These are phyloP conservation scores for Eulemur macaco DNA, from an alignment of 2,113 vertebrate species.

Conservation along the genomic window DNA sequence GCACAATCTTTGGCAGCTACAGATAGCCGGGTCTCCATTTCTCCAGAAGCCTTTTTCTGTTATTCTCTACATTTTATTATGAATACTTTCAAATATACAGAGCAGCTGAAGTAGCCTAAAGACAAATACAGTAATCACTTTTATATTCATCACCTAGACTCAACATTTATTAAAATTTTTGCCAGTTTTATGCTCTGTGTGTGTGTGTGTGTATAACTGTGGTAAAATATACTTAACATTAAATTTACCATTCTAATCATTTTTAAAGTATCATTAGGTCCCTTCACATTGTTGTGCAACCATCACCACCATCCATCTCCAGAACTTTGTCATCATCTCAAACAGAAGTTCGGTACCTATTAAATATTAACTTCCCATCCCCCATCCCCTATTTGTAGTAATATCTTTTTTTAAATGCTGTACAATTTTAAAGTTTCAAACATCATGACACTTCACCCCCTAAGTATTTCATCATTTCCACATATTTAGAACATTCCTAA, in stretches of 20 bases:
- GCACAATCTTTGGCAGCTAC: conserved; percentile 9
- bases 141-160: conserved; percentile 11
- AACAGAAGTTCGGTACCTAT: neutral
- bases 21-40: neutral
- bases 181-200: neutral
- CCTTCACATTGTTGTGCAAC: neutral
- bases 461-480: conserved; percentile 25
- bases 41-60: conserved; percentile 21
- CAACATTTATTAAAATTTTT: conserved; percentile 39
- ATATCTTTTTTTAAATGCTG: neutral
- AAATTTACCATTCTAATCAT: neutral
- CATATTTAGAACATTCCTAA: neutral
- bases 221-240: neutral
- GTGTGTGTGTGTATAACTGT: neutral
- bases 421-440: conserved; percentile 50
- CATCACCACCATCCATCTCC: neutral
- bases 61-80: neutral
- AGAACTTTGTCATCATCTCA: neutral
- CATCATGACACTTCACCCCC: neutral
- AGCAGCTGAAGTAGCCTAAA: neutral
- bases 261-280: conserved; percentile 10
- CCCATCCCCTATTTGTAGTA: neutral
- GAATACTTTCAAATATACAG: conserved; percentile 27
- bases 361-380: neutral
- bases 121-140: neutral